Percentiles rank a stretch among this genome's conserved stretches.
Evolutionary conservation across 2,888 invertebrate species (phyloP).

Genomic region (Acleris cristana): DNA sequence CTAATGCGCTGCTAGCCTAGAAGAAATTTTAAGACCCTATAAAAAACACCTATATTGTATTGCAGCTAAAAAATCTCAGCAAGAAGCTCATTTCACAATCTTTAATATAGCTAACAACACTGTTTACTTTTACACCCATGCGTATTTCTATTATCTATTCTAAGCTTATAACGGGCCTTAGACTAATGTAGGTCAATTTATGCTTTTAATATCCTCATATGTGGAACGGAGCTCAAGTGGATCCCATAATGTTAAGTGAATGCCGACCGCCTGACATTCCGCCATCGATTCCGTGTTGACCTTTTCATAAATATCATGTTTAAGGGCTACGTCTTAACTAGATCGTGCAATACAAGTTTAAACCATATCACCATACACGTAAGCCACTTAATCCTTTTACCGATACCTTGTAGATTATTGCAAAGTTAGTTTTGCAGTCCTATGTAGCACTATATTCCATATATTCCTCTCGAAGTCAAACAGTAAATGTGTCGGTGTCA

Average conservation of each 20-base stretch:
- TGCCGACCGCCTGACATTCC: conserved; percentile 21
- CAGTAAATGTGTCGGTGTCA: neutral
- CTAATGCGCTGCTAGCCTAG: too few relatives aligned
- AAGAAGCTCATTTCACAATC: too few relatives aligned
- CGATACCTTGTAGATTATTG: neutral
- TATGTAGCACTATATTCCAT: neutral
- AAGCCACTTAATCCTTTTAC: neutral
- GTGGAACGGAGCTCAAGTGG: conserved; percentile 3
- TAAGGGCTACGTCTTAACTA: conserved; percentile 12
- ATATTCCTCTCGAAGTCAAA: neutral
- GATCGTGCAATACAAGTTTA: neutral
- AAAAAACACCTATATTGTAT: too few relatives aligned
- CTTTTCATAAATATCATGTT: conserved; percentile 31
- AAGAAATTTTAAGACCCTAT: too few relatives aligned
- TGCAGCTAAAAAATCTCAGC: too few relatives aligned
- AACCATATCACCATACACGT: neutral
- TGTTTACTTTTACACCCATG: too few relatives aligned
- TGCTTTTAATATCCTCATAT: too few relatives aligned
- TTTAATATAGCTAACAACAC: too few relatives aligned
- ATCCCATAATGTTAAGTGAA: conserved; percentile 17
- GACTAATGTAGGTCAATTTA: too few relatives aligned
- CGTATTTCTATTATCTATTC: too few relatives aligned
- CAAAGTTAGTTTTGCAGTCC: conserved; percentile 1
- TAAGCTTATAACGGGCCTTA: too few relatives aligned
- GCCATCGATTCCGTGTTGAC: conserved; percentile 22